Base-by-base conservation (phyloP, 92 coral and sea anemone species). In the Virgularia gustaviana region DNA sequence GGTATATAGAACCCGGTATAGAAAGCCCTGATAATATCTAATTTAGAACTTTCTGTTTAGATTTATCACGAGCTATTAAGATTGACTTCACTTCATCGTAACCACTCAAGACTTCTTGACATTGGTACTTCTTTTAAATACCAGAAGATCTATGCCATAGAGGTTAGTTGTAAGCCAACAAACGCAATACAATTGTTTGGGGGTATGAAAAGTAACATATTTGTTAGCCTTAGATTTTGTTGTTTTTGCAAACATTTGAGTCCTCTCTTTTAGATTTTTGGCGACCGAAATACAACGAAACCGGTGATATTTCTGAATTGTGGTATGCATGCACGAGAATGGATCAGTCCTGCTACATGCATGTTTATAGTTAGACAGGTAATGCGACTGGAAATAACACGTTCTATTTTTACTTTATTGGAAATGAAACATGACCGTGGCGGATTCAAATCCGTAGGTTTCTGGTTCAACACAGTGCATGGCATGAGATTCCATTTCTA, bases 291-390 rank as follows among this genome's bases (percentile, higher is more conserved):
- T 18, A 51, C 31, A 30, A 34, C 36, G 23, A 49, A 49, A 31
- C 75, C 75, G 61, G 33, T 68, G 75, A 68, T 68, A 30, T 68
- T 68, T 49, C n/a, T 68, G 23, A 68, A 68, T 61, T 68, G 75
- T 68, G 75, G 75, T 31, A 30, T 68, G 8, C 75, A 68, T 27
- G 75, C 75, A 10, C 75, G 75, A 8, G 75, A 68, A 51, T 68
- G 75, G 75, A 4, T 68, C 10, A 68, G 75, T 24, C 75, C 75
- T 7, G 75, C 75, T 2, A 68, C 75, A 34, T 68, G 75, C 25
- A 68, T 68, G 75, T 68, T 49, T 49, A 34, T 68, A n/a, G 61
- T 51, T 18, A 49, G 75, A 45, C 75, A 68, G 75, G 75, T 68
- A 35, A 51, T 8, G 16, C 16, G 9, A 41, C n/a, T 43, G 19